phyloP scores from a whole-genome alignment of 1,140 invertebrate species.

The Manduca sexta region DNA sequence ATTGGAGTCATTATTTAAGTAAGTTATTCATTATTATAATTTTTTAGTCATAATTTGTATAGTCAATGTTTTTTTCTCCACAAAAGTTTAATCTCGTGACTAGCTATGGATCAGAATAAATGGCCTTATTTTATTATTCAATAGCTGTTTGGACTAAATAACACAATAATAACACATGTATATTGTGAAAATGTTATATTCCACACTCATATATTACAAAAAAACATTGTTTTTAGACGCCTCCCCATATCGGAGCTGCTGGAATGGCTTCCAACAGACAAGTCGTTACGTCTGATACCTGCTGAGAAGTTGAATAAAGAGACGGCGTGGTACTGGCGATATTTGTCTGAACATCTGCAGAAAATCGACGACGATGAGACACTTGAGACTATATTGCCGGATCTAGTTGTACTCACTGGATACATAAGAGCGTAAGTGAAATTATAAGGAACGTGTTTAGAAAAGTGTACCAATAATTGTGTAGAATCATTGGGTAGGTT shows the following conservation, averaged over 20 bases:
- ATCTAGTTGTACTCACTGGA: conserved; percentile 61
- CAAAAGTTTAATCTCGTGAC: too few species aligned
- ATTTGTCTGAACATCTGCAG: conserved; percentile 63
- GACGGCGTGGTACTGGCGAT: conserved; percentile 70
- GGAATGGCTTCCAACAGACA: conserved; percentile 68
- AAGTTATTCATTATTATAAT: conserved; percentile 21
- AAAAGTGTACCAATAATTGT: too few species aligned
- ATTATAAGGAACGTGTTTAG: too few species aligned
- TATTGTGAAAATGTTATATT: too few species aligned
- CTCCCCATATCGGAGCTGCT: conserved; percentile 61
- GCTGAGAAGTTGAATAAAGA: conserved; percentile 68
- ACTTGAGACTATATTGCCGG: conserved; percentile 57
- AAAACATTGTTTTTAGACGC: conserved; percentile 31
- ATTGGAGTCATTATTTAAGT: conserved; percentile 67
- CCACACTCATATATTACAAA: too few species aligned
- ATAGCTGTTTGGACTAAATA: too few species aligned
- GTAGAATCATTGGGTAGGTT: too few species aligned
- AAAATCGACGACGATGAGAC: conserved; percentile 66
- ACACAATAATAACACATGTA: too few species aligned
- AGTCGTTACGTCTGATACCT: conserved; percentile 51
- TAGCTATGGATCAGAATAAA: too few species aligned
- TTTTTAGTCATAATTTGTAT: too few species aligned
- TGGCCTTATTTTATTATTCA: too few species aligned
- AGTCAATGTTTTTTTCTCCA: too few species aligned
- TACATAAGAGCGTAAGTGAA: conserved; percentile 65